A percentile compares a stretch with the other conserved stretches of the same genome.
Evolutionary conservation across 2,113 vertebrate genomes (phyloP).

Genomic region (Grallaria varia): DNA sequence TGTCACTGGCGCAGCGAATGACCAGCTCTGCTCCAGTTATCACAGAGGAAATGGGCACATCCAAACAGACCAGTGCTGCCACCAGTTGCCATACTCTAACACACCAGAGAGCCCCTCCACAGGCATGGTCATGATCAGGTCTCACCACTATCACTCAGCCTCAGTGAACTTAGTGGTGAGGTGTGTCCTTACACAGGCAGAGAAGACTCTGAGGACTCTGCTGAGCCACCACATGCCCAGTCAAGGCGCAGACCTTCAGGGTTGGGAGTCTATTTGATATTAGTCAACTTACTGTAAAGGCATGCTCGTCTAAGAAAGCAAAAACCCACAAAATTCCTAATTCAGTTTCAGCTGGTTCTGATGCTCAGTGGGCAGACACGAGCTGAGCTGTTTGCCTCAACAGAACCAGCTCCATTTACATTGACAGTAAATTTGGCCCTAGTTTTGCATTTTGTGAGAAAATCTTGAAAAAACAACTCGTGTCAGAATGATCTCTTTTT

Average conservation of each 20-base stretch:
- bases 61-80: not conserved
- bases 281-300: not conserved
- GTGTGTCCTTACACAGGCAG: not conserved
- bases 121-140: not conserved
- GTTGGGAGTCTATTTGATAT: not conserved
- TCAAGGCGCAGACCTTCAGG: not conserved
- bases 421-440: not conserved
- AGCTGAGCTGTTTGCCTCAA: not conserved
- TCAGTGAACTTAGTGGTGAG: not conserved
- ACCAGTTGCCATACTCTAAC: rapidly evolving
- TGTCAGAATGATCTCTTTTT: not conserved
- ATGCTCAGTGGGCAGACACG: not conserved
- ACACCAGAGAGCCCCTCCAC: rapidly evolving
- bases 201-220: not conserved
- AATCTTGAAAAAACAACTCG: conserved; percentile 23
- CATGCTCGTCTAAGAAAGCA: not conserved
- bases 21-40: not conserved
- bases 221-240: too few relatives aligned
- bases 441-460: not conserved
- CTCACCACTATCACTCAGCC: not conserved
- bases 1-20: rapidly evolving
- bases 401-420: not conserved
- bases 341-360: not conserved
- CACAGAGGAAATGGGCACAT: not conserved
- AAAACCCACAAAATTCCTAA: not conserved